Conservation (phyloP, 2,113 vertebrate species). For the Barbus barbus region DNA sequence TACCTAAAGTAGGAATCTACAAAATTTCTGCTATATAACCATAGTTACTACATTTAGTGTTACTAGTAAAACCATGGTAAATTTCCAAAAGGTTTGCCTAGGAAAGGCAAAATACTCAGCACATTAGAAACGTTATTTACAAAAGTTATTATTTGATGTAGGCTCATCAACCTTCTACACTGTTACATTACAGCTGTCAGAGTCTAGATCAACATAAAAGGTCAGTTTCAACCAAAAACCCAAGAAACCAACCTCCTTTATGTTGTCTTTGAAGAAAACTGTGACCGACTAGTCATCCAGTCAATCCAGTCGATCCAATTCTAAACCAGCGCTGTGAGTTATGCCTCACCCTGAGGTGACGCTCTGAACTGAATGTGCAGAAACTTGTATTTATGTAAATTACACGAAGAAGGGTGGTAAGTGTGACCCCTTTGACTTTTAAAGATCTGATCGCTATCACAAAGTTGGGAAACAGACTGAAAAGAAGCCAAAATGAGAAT, state of each 20-base stretch:
- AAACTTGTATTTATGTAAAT: slow-evolving; percentile 35
- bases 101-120: background rate
- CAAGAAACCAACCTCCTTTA: background rate
- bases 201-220: background rate
- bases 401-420: slow-evolving; percentile 14
- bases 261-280: background rate
- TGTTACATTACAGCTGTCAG: background rate
- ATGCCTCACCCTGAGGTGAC: slow-evolving; percentile 30
- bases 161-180: background rate
- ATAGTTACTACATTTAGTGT: background rate
- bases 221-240: background rate
- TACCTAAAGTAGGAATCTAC: background rate
- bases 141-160: background rate
- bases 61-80: background rate
- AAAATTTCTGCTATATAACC: background rate
- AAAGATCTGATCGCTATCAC: slow-evolving; percentile 19
- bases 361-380: slow-evolving; percentile 7
- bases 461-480: slow-evolving; percentile 24
- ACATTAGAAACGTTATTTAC: background rate
- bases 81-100: background rate
- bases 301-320: slow-evolving; percentile 30
- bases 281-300: background rate
- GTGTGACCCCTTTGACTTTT: background rate
- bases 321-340: slow-evolving; percentile 37
- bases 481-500: background rate